Evolutionary conservation across 2,797 vertebrate species (phyloP), one percentile per base, ranked within the genome.

Genomic region (Darevskia nairensis): DNA sequence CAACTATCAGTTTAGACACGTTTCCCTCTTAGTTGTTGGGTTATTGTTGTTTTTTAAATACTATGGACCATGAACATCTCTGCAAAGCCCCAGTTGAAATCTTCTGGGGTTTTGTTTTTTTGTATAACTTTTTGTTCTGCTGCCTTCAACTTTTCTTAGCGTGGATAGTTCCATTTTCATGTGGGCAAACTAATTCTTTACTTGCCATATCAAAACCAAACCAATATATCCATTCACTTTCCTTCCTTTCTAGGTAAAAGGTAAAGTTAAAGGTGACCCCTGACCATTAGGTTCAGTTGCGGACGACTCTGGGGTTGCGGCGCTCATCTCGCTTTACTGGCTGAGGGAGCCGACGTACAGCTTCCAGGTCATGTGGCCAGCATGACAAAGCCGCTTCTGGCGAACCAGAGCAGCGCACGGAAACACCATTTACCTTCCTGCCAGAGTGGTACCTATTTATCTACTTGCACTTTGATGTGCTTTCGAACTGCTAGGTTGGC

Each of bases 41-140:
- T 55, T 50, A 21, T 66, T 21, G 50, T 66, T 7, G 39, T 29
- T n/a, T 27, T 15, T 9, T 2, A 17, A n/a, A 17, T 72, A 69
- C 27, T 61, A 27, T 81, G 59, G 50, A n/a, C 19, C 44, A 27
- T 81, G 59, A 66, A 74, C 44, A 68, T 89, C 61, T 25, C 15
- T 81, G 23, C 79, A 89, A 89, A 84, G 71, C 29, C 46, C 69
- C 59, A 82, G 41, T 21, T 88, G 59, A 76, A 82, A 82, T 77
- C 61, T 76, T 11, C 9, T n/a, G 61, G 61, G 6, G 0, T 39
- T 39, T 32, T 59, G 10, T 35, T 23, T 68, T n/a, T 59, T 39
- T 81, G 41, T 29, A 23, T 61, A 74, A 74, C 59, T 27, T 1
- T 44, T 80, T 80, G 3, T 83, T 50, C 61, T 83, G 32, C 44